These are phyloP conservation scores for Terrapene triunguis DNA, from an alignment of 2,113 vertebrate genomes.

Conservation along the genomic window DNA sequence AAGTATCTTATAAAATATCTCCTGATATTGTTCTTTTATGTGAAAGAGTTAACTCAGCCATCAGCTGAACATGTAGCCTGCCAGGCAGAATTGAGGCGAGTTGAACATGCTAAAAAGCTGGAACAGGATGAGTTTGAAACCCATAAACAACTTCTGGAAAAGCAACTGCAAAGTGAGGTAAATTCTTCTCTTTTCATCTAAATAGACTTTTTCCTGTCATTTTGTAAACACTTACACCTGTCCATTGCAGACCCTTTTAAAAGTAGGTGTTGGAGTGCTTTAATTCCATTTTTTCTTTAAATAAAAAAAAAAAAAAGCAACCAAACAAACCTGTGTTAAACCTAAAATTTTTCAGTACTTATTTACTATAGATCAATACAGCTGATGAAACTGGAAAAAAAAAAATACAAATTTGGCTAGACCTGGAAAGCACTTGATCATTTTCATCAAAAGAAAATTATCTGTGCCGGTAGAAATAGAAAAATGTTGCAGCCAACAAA, in stretches of 20 bases:
- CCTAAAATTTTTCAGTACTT: not conserved
- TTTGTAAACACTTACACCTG: not conserved
- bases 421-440: not conserved
- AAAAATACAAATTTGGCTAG: not conserved
- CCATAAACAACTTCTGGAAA: conserved; percentile 86
- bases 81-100: conserved; percentile 86
- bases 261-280: not conserved
- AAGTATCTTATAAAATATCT: not conserved
- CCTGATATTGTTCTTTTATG: conserved; percentile 2
- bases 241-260: rapidly evolving
- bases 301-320: not conserved
- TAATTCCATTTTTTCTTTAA: not conserved
- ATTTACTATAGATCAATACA: not conserved
- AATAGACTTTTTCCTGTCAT: not conserved
- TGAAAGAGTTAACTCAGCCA: conserved; percentile 83
- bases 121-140: conserved; percentile 84
- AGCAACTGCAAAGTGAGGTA: conserved; percentile 90
- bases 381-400: not conserved
- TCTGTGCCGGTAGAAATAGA: not conserved
- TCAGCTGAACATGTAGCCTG: conserved; percentile 83
- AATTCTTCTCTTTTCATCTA: not conserved
- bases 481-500: not conserved
- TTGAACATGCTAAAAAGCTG: conserved; percentile 80
- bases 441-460: not conserved
- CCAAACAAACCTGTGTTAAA: not conserved